Evolutionary conservation across 1,140 invertebrate genomes (phyloP).

Genomic region (Bathynomus jamesi): DNA sequence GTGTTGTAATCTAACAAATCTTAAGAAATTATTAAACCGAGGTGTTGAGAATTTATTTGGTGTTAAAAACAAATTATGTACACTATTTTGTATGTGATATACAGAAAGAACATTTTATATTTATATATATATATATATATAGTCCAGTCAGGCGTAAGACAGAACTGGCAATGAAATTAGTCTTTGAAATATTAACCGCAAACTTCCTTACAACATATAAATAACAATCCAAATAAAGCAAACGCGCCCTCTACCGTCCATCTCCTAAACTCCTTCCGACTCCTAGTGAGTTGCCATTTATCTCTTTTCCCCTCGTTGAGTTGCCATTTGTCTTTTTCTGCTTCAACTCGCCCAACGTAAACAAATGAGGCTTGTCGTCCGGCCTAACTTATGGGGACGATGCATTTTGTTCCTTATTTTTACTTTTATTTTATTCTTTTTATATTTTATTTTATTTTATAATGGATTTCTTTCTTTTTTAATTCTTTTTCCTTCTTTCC

Average conservation of each 20-base stretch:
- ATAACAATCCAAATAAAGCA: slow-evolving; percentile 1
- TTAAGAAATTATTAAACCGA: too few relatives aligned
- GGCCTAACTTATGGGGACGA: neutral
- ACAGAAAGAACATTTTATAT: too few relatives aligned
- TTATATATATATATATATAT: neutral
- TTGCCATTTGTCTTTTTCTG: slow-evolving; percentile 1
- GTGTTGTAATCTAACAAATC: too few relatives aligned
- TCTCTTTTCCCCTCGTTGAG: neutral
- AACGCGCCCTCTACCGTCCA: neutral
- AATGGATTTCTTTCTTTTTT: neutral
- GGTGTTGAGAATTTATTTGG: too few relatives aligned
- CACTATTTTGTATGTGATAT: too few relatives aligned
- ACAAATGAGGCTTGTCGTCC: neutral
- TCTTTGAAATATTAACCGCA: neutral
- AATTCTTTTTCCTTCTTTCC: neutral
- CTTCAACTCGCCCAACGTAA: neutral
- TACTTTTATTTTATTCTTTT: neutral
- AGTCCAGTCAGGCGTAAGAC: neutral
- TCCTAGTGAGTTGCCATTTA: neutral
- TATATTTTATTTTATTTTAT: neutral
- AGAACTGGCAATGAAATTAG: neutral
- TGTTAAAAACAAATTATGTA: too few relatives aligned
- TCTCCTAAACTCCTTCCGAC: neutral
- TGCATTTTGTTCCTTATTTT: neutral
- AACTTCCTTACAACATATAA: neutral